Evolutionary conservation across 2,797 vertebrate species (phyloP).

Genomic region (Ispidina lecontei): DNA sequence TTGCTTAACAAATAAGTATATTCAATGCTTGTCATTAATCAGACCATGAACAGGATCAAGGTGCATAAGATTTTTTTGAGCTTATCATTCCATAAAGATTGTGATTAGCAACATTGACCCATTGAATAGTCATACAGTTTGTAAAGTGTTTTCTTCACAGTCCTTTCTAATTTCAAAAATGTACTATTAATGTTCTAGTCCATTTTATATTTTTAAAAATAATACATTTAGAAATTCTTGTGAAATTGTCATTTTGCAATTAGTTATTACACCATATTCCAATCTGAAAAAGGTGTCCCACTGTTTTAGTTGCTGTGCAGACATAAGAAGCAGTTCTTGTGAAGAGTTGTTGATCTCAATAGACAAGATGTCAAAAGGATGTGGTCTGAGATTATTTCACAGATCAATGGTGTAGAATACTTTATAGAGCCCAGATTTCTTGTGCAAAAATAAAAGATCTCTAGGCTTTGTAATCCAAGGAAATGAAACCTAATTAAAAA

Average conservation of each 20-base stretch:
- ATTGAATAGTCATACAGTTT: background rate
- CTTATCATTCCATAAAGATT: fast-evolving
- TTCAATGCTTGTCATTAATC: background rate
- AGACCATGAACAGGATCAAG: background rate
- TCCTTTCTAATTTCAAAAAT: background rate
- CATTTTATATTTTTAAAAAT: background rate
- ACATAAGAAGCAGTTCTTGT: background rate
- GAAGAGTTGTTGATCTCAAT: background rate
- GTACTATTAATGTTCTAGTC: background rate
- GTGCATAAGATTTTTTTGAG: background rate
- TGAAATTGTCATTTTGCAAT: background rate
- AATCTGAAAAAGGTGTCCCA: background rate
- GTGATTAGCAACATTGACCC: background rate
- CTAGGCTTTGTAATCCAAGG: background rate
- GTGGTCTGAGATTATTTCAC: background rate
- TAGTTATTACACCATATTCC: background rate
- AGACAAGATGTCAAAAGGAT: background rate
- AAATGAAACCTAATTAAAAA: background rate
- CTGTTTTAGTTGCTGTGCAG: background rate
- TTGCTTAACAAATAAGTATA: background rate
- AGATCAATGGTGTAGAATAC: background rate
- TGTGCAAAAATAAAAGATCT: background rate
- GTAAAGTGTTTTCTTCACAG: background rate
- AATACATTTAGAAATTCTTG: background rate
- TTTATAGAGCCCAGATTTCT: background rate